Percentiles rank a stretch among this genome's conserved stretches.
These are phyloP conservation scores for Telmatherina bonti DNA, from an alignment of 2,797 vertebrate species.

Conservation along the genomic window DNA sequence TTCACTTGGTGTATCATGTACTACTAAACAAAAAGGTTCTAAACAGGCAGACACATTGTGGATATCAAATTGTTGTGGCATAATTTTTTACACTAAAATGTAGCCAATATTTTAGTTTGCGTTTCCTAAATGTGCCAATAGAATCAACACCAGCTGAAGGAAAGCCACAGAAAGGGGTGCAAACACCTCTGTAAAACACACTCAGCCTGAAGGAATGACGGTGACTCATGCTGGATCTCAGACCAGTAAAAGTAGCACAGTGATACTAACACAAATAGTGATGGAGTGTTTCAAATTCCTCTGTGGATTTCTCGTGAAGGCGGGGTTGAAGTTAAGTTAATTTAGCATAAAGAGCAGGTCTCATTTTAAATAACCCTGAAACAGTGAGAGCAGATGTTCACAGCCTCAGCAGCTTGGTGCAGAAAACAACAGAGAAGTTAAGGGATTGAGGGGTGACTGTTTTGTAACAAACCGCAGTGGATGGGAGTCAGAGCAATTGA, in stretches of 20 bases:
- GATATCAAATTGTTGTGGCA: not conserved
- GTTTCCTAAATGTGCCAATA: not conserved
- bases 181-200: slow-evolving; percentile 10
- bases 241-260: slow-evolving; percentile 21
- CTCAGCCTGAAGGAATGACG: not conserved
- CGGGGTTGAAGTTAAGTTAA: slow-evolving; percentile 60
- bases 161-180: not conserved
- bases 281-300: slow-evolving; percentile 58
- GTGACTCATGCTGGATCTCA: slow-evolving; percentile 18
- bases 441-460: slow-evolving; percentile 45
- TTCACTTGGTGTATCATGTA: no score
- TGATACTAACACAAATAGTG: slow-evolving; percentile 38
- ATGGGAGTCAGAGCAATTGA: slow-evolving; percentile 77
- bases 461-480: slow-evolving; percentile 62
- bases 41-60: not conserved
- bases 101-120: not conserved
- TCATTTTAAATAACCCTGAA: slow-evolving; percentile 68
- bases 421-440: slow-evolving; percentile 34
- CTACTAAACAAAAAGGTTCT: not conserved
- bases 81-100: not conserved
- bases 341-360: slow-evolving; percentile 69
- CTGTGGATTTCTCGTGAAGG: slow-evolving; percentile 39
- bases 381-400: slow-evolving; percentile 69
- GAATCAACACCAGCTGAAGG: not conserved
- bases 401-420: slow-evolving; percentile 61